Base-by-base conservation (phyloP, 2,113 vertebrate genomes). In the Sinocyclocheilus anophthalmus region DNA sequence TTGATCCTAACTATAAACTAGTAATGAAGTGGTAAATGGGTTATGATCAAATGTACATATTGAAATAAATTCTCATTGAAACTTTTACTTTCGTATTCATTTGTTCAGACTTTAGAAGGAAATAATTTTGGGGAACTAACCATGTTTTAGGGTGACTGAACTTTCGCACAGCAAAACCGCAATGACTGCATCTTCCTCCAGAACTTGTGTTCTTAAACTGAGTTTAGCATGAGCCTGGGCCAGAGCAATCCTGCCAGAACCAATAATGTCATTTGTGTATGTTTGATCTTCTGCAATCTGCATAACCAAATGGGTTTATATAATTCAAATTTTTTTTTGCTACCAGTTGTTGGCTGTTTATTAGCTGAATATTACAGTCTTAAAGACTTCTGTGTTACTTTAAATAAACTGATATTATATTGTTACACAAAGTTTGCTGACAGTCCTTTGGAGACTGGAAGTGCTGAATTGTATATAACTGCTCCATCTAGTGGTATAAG, bases 151-250 rank as follows among this genome's bases (percentile, higher is more conserved):
- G 26, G 96, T 98, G 84, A 97, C 93, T 0, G 97, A 96, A 85
- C 94, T 96, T 91, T 99, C 98, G 82, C 96, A 96, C 82, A 99
- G 93, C 73, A 99, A 92, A 81, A 97, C 84, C 12, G 98, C 97
- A 79, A 99, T 96, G 85, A 99, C 81, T 0, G 95, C 97, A 26
- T 99, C 98, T 90, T 97, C 96, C 91, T 97, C 94, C 48, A 96
- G 91, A 6, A 97, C 96, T 13, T 39, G 87, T 26, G 87, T 94
- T 86, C 98, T 96, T 85, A 99, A 94, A 87, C 94, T 96, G 33
- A 99, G 93, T 69, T 96, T 97, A 90, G 97, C 93, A 87, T 99
- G 98, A 24, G 97, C 97, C 91, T 98, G 96, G 42, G 97, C 95
- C 91, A 99, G 87, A 5, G 97, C 96, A 81, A 97, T 90, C 92